These are phyloP conservation scores for Punctoribates punctum DNA, from an alignment of 2,888 invertebrate genomes.

Conservation along the genomic window DNA sequence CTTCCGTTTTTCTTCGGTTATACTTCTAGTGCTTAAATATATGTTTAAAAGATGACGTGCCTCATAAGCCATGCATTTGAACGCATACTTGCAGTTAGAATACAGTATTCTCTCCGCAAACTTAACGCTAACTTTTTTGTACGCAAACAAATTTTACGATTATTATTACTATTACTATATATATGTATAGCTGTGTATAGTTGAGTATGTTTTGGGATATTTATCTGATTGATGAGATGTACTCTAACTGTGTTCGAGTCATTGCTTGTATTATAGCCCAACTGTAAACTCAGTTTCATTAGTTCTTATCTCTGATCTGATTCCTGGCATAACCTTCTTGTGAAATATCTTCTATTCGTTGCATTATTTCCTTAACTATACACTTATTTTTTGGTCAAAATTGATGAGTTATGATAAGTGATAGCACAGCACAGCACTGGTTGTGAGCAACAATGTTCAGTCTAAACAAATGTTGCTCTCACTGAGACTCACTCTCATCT, in stretches of 20 bases:
- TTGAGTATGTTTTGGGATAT: neutral
- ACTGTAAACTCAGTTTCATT: constrained; percentile 30
- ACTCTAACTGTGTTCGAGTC: neutral
- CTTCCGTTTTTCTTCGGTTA: no score
- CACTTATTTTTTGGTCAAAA: neutral
- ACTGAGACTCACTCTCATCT: neutral
- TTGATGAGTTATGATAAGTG: constrained; percentile 9
- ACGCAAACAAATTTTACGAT: constrained; percentile 21
- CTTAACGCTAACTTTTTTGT: constrained; percentile 2
- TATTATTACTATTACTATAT: constrained; percentile 25
- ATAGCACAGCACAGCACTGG: neutral
- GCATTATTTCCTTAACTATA: neutral
- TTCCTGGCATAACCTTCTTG: constrained; percentile 17
- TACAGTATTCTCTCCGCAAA: neutral
- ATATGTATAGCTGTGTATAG: constrained; percentile 3
- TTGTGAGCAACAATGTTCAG: constrained; percentile 24
- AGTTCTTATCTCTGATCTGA: constrained; percentile 30
- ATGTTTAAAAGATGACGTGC: constrained; percentile 31
- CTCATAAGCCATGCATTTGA: constrained; percentile 27
- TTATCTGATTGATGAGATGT: constrained; percentile 30
- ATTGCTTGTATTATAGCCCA: neutral
- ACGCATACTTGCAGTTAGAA: constrained; percentile 16
- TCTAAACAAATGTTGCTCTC: constrained; percentile 34
- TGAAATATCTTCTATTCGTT: neutral
- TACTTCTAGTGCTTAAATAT: neutral